Evolutionary conservation across 2,113 vertebrate genomes (phyloP).

Genomic region (Bufo bufo): DNA sequence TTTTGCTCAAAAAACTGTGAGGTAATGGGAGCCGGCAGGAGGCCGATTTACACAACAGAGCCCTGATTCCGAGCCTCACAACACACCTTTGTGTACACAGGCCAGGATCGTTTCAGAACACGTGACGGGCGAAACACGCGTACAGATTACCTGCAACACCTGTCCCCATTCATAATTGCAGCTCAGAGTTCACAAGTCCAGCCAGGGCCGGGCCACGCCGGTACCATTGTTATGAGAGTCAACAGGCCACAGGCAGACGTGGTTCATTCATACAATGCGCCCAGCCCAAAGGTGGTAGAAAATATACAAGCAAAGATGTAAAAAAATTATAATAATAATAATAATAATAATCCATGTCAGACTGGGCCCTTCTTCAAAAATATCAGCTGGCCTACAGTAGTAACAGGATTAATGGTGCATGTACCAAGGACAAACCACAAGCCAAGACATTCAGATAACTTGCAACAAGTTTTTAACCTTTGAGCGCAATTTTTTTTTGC

Average conservation of each 20-base stretch:
- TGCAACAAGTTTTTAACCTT: too few relatives aligned
- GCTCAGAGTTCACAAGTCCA: not conserved
- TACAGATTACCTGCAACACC: not conserved
- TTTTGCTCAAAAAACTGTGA: not conserved
- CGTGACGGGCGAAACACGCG: not conserved
- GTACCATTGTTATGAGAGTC: not conserved
- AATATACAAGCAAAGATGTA: not conserved
- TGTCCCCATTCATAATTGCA: not conserved
- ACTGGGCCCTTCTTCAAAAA: not conserved
- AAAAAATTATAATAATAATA: too few relatives aligned
- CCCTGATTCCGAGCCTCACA: not conserved
- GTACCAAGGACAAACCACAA: too few relatives aligned
- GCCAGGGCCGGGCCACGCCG: not conserved
- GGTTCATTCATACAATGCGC: not conserved
- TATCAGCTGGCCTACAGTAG: not conserved
- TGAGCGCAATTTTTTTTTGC: not conserved
- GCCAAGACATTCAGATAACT: too few relatives aligned
- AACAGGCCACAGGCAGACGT: not conserved
- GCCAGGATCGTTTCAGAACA: not conserved
- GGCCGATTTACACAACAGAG: not conserved
- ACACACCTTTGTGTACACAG: constrained; percentile 28
- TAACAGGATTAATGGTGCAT: too few relatives aligned
- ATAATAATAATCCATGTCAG: too few relatives aligned
- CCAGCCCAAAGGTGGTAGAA: not conserved
- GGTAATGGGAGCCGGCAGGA: not conserved